A percentile compares a stretch with the other conserved stretches of the same genome.
Conservation (phyloP, 2,888 invertebrate genomes). For the Cheilosia grossa region DNA sequence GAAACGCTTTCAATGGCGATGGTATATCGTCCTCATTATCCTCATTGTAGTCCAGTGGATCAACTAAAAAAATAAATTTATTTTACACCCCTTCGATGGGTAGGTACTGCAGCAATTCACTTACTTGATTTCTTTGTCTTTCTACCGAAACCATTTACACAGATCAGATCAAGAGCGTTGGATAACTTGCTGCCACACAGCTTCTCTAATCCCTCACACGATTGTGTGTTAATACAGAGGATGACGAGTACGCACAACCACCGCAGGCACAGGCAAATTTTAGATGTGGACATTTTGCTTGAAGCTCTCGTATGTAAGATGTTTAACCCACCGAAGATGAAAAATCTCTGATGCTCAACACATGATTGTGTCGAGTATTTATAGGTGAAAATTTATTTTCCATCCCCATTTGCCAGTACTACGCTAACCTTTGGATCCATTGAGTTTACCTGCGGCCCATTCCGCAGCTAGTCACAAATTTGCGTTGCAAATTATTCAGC, state of each 20-base stretch:
- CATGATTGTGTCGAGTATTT: conserved; percentile 10
- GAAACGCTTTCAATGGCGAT: conserved; percentile 65
- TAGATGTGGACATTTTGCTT: conserved; percentile 6
- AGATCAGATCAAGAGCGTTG: conserved; percentile 75
- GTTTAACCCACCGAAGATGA: conserved; percentile 1
- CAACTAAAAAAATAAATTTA: conserved; percentile 35
- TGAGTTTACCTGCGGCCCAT: too few species aligned
- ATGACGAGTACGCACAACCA: conserved; percentile 30
- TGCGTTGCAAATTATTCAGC: too few species aligned
- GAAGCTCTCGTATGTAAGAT: neutral
- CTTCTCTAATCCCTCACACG: conserved; percentile 22
- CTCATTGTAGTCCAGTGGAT: conserved; percentile 69
- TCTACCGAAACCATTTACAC: conserved; percentile 76
- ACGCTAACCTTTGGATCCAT: too few species aligned
- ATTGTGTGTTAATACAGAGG: conserved; percentile 8
- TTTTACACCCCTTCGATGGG: neutral
- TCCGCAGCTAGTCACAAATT: too few species aligned
- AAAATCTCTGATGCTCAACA: conserved; percentile 4
- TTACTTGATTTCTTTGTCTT: conserved; percentile 77
- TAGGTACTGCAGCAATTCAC: neutral
- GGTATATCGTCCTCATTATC: conserved; percentile 53
- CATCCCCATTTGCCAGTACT: neutral
- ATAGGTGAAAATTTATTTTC: neutral
- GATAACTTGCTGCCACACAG: conserved; percentile 77
- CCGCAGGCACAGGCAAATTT: neutral